Evolutionary conservation across 2,797 vertebrate genomes (phyloP).

Genomic region (Cossypha polioptera): DNA sequence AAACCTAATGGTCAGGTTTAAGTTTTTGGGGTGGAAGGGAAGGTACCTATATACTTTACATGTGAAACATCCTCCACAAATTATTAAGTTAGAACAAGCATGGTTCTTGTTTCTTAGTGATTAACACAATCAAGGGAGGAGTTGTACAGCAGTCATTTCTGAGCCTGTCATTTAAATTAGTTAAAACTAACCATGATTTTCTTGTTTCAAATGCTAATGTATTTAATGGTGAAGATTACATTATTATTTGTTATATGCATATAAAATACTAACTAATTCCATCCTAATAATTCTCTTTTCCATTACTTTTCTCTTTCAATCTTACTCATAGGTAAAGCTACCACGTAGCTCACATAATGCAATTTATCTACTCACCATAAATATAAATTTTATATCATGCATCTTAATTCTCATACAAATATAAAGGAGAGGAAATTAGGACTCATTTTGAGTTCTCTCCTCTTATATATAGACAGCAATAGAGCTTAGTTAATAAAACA

Average conservation of each 20-base stretch:
- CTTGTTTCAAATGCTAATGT: not conserved
- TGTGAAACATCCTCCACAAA: not conserved
- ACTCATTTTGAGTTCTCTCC: not conserved
- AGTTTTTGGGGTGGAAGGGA: not conserved
- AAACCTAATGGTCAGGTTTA: not conserved
- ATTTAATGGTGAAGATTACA: not conserved
- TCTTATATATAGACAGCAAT: not conserved
- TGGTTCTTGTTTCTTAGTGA: not conserved
- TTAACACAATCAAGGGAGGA: not conserved
- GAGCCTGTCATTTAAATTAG: not conserved
- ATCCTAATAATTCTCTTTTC: not conserved
- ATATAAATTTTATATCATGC: not conserved
- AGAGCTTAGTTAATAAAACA: not conserved
- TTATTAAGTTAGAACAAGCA: not conserved
- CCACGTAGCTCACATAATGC: not conserved
- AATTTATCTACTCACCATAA: not conserved
- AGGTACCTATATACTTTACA: not conserved
- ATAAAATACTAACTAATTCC: not conserved
- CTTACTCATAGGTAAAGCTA: not conserved
- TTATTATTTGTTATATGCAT: not conserved
- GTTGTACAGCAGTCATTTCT: not conserved
- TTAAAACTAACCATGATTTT: not conserved
- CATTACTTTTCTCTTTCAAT: not conserved
- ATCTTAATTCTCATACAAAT: not conserved
- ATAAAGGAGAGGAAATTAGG: not conserved